A percentile compares a stretch with the other conserved stretches of the same genome.
phyloP scores from a whole-genome alignment of 2,888 invertebrate species.

The Apodemia duryi region DNA sequence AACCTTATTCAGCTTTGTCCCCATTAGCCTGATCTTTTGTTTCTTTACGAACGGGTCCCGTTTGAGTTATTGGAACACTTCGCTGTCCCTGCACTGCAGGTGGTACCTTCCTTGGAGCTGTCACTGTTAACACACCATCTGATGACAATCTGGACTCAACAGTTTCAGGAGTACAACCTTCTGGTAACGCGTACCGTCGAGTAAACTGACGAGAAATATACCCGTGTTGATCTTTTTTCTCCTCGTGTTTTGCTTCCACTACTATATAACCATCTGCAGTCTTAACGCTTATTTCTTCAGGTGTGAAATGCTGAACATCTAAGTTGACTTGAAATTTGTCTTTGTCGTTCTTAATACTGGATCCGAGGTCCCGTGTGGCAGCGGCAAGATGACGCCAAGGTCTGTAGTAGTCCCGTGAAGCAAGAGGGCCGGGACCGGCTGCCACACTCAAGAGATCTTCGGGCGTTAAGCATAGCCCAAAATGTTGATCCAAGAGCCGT shows the following conservation, averaged over 20 bases:
- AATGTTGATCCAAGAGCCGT: slow-evolving; percentile 74
- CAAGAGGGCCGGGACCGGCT: slow-evolving; percentile 39
- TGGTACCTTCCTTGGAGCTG: slow-evolving; percentile 75
- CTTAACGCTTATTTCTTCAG: slow-evolving; percentile 87
- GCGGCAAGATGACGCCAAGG: slow-evolving; percentile 69
- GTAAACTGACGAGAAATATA: slow-evolving; percentile 86
- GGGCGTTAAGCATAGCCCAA: slow-evolving; percentile 69
- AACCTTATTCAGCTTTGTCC: slow-evolving; percentile 42
- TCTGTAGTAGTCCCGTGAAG: slow-evolving; percentile 56
- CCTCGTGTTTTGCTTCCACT: slow-evolving; percentile 89
- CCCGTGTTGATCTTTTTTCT: slow-evolving; percentile 86
- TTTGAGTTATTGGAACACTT: slow-evolving; percentile 79
- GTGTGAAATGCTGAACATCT: slow-evolving; percentile 87
- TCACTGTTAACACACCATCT: slow-evolving; percentile 86
- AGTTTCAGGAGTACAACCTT: slow-evolving; percentile 83
- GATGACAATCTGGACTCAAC: slow-evolving; percentile 86
- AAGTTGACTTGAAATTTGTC: slow-evolving; percentile 79
- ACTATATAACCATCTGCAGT: slow-evolving; percentile 84
- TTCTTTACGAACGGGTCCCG: slow-evolving; percentile 79
- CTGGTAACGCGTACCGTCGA: slow-evolving; percentile 86
- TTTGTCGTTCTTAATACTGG: slow-evolving; percentile 72
- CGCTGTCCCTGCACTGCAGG: slow-evolving; percentile 65
- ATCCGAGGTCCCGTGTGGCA: slow-evolving; percentile 71
- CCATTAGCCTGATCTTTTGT: slow-evolving; percentile 71
- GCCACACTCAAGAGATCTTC: slow-evolving; percentile 61